These are phyloP conservation scores for Mythimna albipuncta DNA, from an alignment of 2,888 invertebrate species.

Conservation along the genomic window DNA sequence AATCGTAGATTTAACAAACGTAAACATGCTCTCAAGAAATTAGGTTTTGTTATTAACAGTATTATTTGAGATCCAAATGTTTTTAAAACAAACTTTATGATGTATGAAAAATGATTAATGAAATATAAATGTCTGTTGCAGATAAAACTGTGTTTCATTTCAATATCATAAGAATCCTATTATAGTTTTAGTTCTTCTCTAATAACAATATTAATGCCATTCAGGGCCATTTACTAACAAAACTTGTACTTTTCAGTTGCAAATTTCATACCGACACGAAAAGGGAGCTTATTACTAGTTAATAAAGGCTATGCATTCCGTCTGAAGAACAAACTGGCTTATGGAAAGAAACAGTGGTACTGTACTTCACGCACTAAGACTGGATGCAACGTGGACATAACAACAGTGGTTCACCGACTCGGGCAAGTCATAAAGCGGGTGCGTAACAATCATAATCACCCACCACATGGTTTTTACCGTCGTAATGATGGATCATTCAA, in stretches of 20 bases:
- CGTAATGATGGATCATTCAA: constrained; percentile 84
- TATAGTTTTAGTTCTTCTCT: background rate
- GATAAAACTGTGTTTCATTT: constrained; percentile 29
- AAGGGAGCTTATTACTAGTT: constrained; percentile 83
- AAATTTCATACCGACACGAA: constrained; percentile 83
- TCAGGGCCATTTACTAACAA: constrained; percentile 46
- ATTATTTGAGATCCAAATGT: background rate
- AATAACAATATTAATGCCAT: background rate
- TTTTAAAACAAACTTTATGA: background rate
- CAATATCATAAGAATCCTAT: background rate
- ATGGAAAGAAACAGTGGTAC: constrained; percentile 88
- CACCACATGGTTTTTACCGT: constrained; percentile 82
- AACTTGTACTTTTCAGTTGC: constrained; percentile 79
- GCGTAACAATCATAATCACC: constrained; percentile 82
- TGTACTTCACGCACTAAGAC: constrained; percentile 83
- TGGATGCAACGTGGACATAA: constrained; percentile 85
- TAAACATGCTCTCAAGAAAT: background rate
- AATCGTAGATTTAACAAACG: background rate
- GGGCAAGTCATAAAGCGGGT: constrained; percentile 80
- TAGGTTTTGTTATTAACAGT: background rate
- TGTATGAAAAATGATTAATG: background rate
- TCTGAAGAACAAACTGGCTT: constrained; percentile 84
- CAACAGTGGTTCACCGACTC: constrained; percentile 76
- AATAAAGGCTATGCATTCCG: constrained; percentile 85
- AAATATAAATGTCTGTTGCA: constrained; percentile 17